phyloP scores from a whole-genome alignment of 2,113 vertebrate genomes.

The Potamarius usumacintae region DNA sequence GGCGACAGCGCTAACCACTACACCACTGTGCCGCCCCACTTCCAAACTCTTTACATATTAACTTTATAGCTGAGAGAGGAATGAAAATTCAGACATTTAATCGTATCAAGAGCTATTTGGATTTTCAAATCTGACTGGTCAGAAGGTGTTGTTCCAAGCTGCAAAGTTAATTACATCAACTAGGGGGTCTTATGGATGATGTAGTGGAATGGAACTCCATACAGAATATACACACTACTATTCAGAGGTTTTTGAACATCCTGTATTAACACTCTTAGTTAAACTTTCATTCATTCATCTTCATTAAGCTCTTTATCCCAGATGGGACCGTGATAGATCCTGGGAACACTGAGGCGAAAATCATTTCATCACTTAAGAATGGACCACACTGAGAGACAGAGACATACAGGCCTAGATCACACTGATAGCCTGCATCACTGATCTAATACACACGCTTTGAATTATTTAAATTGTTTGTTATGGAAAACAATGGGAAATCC shows the following conservation, averaged over 20 bases:
- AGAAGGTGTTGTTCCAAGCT: neutral
- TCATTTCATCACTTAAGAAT: neutral
- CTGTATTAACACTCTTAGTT: neutral
- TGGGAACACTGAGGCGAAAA: neutral
- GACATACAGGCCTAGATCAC: neutral
- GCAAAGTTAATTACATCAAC: neutral
- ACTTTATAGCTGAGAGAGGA: neutral
- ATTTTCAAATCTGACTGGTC: neutral
- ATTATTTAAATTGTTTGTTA: constrained; percentile 61
- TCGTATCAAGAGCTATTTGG: neutral
- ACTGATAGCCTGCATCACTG: neutral
- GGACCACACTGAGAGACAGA: neutral
- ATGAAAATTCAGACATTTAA: neutral
- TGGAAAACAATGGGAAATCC: constrained; percentile 74
- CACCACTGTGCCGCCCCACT: neutral
- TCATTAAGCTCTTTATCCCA: neutral
- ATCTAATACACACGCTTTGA: constrained; percentile 34
- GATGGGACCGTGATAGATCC: neutral
- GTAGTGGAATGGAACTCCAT: neutral
- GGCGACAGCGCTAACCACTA: too few relatives aligned
- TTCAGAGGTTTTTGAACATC: neutral
- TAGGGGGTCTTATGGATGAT: neutral
- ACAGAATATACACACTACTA: neutral
- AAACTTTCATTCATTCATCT: neutral
- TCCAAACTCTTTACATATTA: neutral